phyloP scores from a whole-genome alignment of 30 jellyfish, hydroid and myxozoan genomes.

The Turritopsis dohrnii region DNA sequence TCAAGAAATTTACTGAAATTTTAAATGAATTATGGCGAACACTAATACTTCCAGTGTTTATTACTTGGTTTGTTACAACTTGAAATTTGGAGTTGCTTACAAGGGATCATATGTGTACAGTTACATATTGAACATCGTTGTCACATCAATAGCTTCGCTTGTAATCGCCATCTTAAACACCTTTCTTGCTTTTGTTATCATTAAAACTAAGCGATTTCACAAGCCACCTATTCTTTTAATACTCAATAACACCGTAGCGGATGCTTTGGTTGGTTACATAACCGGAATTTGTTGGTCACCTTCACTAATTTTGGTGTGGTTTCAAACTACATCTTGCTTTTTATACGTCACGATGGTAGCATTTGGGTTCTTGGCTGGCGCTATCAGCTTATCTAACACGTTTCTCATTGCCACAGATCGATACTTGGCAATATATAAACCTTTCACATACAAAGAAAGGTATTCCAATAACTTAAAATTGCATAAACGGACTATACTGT shows the following conservation, averaged over 20 bases:
- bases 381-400: not conserved
- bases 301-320: not conserved
- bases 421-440: not conserved
- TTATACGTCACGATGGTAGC: not conserved
- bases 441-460: not conserved
- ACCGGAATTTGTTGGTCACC: not conserved
- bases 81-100: not conserved
- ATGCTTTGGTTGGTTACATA: conserved; percentile 8
- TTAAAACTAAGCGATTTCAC: not conserved
- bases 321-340: not conserved
- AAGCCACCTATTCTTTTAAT: not conserved
- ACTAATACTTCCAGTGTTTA: not conserved
- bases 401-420: conserved; percentile 1
- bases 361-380: not conserved
- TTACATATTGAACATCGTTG: not conserved
- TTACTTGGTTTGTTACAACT: not conserved
- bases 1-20: no score
- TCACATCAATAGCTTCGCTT: not conserved
- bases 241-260: not conserved
- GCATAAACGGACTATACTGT: not conserved
- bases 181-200: not conserved
- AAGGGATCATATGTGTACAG: not conserved
- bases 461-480: not conserved
- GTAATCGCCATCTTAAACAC: not conserved
- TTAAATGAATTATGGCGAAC: not conserved